Percentiles rank a stretch among this genome's conserved stretches.
These are phyloP conservation scores for Cheilosia grossa DNA, from an alignment of 2,888 invertebrate species.

Conservation along the genomic window DNA sequence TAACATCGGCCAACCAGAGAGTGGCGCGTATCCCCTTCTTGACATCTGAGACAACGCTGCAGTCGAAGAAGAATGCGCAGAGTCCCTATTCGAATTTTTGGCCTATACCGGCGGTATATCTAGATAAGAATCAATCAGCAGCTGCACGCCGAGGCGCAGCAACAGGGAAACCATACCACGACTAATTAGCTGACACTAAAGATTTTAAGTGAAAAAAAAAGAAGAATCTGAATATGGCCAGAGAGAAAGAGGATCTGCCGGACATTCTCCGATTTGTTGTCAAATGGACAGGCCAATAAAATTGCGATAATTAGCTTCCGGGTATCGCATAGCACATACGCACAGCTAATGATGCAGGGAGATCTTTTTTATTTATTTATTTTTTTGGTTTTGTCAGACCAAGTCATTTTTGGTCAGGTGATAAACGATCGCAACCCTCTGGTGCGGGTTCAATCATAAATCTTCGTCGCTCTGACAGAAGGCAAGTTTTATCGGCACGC, in stretches of 20 bases:
- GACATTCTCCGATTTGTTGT: constrained; percentile 39
- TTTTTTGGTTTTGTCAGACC: neutral
- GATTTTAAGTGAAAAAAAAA: constrained; percentile 64
- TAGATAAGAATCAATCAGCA: constrained; percentile 72
- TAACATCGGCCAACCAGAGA: constrained; percentile 42
- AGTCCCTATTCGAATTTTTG: constrained; percentile 39
- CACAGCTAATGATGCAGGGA: constrained; percentile 35
- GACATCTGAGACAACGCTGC: constrained; percentile 25
- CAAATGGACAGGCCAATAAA: constrained; percentile 54
- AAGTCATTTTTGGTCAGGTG: constrained; percentile 42
- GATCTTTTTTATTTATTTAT: no score
- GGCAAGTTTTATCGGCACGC: constrained; percentile 56
- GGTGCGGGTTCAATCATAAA: constrained; percentile 65
- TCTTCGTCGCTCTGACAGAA: constrained; percentile 67
- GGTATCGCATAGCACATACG: constrained; percentile 41
- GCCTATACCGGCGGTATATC: constrained; percentile 12
- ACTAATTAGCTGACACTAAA: constrained; percentile 69
- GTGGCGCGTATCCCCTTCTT: constrained; percentile 26
- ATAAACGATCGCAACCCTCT: constrained; percentile 64
- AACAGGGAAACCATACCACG: constrained; percentile 58
- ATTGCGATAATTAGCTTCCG: constrained; percentile 66
- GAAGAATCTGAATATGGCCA: constrained; percentile 14
- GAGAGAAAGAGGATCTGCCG: constrained; percentile 35
- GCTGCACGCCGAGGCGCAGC: constrained; percentile 37
- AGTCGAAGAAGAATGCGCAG: constrained; percentile 19